A percentile compares a stretch with the other conserved stretches of the same genome.
Evolutionary conservation across 1,140 invertebrate genomes (phyloP).

Genomic region (Rhagoletis zephyria): DNA sequence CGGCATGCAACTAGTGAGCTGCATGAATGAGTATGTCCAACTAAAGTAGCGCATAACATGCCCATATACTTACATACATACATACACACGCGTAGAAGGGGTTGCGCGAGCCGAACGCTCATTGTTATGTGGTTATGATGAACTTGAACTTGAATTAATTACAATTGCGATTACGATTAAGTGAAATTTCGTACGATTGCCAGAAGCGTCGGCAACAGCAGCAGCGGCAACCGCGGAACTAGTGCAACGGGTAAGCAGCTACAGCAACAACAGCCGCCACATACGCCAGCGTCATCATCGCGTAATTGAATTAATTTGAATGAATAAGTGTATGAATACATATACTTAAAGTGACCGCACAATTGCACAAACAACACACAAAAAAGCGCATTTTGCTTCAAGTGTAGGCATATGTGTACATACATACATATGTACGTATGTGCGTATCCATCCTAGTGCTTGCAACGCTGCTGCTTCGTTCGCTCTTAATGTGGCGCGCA

Average conservation of each 20-base stretch:
- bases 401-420: too few species aligned
- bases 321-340: constrained; percentile 23
- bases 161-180: constrained; percentile 25
- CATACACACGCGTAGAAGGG: neutral
- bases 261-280: neutral
- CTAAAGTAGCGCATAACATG: neutral
- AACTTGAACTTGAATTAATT: constrained; percentile 48
- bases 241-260: too few species aligned
- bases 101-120: neutral
- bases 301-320: constrained; percentile 47
- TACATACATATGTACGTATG: too few species aligned
- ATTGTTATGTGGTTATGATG: constrained; percentile 41
- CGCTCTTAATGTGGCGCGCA: too few species aligned
- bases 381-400: too few species aligned
- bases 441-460: too few species aligned
- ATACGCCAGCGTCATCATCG: neutral
- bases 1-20: neutral
- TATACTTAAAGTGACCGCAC: too few species aligned
- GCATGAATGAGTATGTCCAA: neutral
- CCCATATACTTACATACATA: too few species aligned
- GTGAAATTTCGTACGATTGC: constrained; percentile 13
- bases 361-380: too few species aligned
- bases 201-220: neutral
- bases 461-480: too few species aligned
- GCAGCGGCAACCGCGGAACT: neutral